A percentile compares a stretch with the other conserved stretches of the same genome.
phyloP scores from a whole-genome alignment of 2,113 vertebrate genomes.

The Columbina picui region DNA sequence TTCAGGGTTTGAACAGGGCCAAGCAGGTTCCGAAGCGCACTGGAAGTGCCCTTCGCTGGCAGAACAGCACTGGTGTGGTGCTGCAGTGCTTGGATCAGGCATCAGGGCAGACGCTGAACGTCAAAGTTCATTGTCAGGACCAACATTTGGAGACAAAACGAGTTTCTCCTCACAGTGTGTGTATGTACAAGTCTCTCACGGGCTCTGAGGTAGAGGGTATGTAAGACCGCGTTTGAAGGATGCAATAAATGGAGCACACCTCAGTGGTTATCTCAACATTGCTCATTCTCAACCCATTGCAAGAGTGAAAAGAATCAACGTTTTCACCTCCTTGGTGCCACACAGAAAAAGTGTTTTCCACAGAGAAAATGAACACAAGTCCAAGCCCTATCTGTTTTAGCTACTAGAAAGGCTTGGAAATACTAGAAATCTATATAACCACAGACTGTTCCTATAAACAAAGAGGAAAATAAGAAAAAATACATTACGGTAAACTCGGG shows the following conservation, averaged over 20 bases:
- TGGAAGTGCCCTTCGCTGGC: not conserved
- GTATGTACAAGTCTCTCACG: not conserved
- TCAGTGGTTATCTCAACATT: not conserved
- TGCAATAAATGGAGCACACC: not conserved
- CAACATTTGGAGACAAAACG: not conserved
- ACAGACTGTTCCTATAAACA: not conserved
- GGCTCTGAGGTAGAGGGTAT: not conserved
- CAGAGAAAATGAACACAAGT: not conserved
- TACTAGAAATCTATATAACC: not conserved
- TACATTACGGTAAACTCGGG: not conserved
- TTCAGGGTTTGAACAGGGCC: not conserved
- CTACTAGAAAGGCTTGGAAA: not conserved
- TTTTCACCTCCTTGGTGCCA: not conserved
- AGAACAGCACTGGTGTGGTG: not conserved
- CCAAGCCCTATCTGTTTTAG: not conserved
- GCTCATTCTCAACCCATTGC: not conserved
- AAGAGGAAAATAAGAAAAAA: not conserved
- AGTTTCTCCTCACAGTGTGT: not conserved
- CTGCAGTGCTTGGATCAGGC: not conserved
- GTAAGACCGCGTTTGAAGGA: not conserved
- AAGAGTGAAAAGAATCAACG: not conserved
- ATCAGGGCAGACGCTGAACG: not conserved
- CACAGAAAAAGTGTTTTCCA: not conserved
- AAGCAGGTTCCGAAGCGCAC: too few relatives aligned
- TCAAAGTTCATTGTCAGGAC: not conserved